These are phyloP conservation scores for Tiliacea aurago DNA, from an alignment of 2,888 invertebrate genomes.

Conservation along the genomic window DNA sequence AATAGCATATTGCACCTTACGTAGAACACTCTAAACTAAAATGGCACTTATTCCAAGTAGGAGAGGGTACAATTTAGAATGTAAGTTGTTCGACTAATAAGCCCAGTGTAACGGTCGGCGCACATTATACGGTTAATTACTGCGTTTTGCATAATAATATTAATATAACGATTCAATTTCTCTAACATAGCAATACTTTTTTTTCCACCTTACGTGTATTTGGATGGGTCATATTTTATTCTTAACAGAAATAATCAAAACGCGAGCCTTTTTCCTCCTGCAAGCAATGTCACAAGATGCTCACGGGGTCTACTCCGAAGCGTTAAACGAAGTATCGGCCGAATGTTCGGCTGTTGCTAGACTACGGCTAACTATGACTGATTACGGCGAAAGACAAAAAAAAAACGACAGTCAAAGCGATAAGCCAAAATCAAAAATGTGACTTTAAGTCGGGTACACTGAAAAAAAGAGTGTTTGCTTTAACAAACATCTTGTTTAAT, in stretches of 20 bases:
- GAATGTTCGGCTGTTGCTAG: no score
- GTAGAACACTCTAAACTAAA: slow-evolving; percentile 14
- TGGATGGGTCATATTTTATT: slow-evolving; percentile 9
- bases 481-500: no score
- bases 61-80: slow-evolving; percentile 36
- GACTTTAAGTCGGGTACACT: no score
- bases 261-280: not conserved
- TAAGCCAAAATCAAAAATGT: no score
- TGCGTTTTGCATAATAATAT: slow-evolving; percentile 63
- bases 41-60: slow-evolving; percentile 18
- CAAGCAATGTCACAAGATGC: not conserved
- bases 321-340: no score
- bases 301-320: no score
- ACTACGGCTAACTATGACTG: no score
- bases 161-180: slow-evolving; percentile 63
- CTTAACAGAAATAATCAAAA: not conserved
- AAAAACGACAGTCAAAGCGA: no score
- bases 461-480: no score
- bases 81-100: slow-evolving; percentile 42
- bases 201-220: not conserved
- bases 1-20: slow-evolving; percentile 59
- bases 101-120: slow-evolving; percentile 64
- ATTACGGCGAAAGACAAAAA: no score
- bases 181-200: slow-evolving; percentile 28
- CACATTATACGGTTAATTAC: slow-evolving; percentile 60